Percentiles rank a stretch among this genome's conserved stretches.
phyloP scores from a whole-genome alignment of 1,140 invertebrate species.

The Camponotus vicinus region DNA sequence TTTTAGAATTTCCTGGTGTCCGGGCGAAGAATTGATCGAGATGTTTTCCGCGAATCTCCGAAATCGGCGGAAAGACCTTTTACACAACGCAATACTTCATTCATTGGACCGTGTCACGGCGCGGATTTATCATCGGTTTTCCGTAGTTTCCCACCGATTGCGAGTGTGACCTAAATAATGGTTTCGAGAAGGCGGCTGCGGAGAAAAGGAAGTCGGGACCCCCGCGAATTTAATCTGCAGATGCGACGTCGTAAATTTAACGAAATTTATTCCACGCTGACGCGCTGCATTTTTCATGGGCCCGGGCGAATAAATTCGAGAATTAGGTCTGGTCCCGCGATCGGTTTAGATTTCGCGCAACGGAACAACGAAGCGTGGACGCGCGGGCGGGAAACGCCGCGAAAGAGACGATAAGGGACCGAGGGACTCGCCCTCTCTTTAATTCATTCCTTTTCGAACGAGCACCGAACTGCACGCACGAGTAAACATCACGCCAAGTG shows the following conservation, averaged over 20 bases:
- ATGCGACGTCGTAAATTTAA: constrained; percentile 65
- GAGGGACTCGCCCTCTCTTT: constrained; percentile 69
- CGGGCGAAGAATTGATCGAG: constrained; percentile 32
- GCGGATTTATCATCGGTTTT: constrained; percentile 51
- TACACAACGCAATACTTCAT: constrained; percentile 37
- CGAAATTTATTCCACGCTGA: constrained; percentile 72
- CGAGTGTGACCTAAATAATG: constrained; percentile 66
- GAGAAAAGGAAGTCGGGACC: constrained; percentile 30
- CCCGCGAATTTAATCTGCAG: constrained; percentile 58
- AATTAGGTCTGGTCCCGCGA: constrained; percentile 49
- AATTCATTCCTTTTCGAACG: constrained; percentile 74
- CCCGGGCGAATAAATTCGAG: constrained; percentile 67
- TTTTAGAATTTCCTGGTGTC: not conserved
- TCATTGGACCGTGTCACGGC: constrained; percentile 44
- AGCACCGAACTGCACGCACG: constrained; percentile 66
- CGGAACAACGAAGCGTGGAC: constrained; percentile 57
- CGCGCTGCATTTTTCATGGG: constrained; percentile 72
- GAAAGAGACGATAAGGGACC: constrained; percentile 73
- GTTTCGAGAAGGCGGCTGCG: constrained; percentile 9
- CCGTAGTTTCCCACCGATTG: constrained; percentile 38
- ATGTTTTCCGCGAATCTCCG: not conserved
- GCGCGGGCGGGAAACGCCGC: constrained; percentile 31
- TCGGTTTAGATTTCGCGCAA: constrained; percentile 69
- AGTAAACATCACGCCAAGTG: constrained; percentile 72
- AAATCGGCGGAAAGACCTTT: constrained; percentile 30